Base-by-base conservation (phyloP, 2,797 vertebrate genomes). In the Arvicola amphibius region DNA sequence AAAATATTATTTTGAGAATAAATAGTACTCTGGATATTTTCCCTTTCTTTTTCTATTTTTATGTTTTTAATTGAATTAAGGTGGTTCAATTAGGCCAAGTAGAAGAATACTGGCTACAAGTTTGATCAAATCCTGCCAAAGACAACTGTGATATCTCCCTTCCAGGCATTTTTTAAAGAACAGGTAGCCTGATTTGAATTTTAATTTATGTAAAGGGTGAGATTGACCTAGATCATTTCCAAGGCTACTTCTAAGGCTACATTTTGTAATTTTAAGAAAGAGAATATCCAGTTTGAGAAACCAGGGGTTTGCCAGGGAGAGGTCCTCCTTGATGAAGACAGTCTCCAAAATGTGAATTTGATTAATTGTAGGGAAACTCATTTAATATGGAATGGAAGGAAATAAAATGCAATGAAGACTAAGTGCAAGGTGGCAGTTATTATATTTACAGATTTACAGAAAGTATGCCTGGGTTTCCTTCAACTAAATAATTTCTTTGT, bases 51-150 rank as follows among this genome's bases (percentile, higher is more conserved):
- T 29, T 79, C 25, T 78, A 78, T 51, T 87, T 90, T 63, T 83
- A 71, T 34, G 74, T 71, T 86, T 96, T 94, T 88, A 73, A 94
- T 84, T 87, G 14, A 92, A 90, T 67, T 89, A 65, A 76, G 29
- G 14, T 7, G 10, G 4, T 46, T 92, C 63, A 69, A 17, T 81
- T 51, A 71, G 13, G 65, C 6, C 67, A 84, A 93, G 69, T 40
- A 56, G 59, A 91, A 91, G 40, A 63, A 43, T 27, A 46, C 9
- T 59, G 51, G 43, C 83, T 51, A 11, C 53, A 83, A 77, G 10
- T 81, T 77, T 87, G 73, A 61, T 94, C 5, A 67, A 83, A 88
- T 78, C 46, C 69, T 88, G 46, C 61, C 46, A 89, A 85, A 92
- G 13, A 88, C 10, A 13, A 63, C 81, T 90, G 27, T 56, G 80